These are phyloP conservation scores for Apus apus DNA, from an alignment of 2,113 vertebrate species.

Conservation along the genomic window DNA sequence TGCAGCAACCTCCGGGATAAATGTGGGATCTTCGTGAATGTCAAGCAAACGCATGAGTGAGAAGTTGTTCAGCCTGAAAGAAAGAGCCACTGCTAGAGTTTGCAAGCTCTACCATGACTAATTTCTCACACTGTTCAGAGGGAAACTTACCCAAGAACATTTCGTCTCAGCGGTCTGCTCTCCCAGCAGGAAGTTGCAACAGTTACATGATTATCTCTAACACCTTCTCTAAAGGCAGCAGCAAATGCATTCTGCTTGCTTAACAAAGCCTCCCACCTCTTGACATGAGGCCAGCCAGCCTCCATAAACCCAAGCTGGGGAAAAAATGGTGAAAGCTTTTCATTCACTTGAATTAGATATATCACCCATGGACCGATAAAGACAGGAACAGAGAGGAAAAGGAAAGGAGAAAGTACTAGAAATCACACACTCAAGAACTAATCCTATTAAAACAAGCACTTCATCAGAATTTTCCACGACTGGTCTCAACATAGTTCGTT, in stretches of 20 bases:
- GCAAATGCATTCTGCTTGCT: neutral
- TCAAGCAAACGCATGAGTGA: conserved; percentile 56
- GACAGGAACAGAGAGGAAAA: neutral
- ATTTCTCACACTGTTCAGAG: neutral
- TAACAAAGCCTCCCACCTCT: conserved; percentile 33
- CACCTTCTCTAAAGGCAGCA: neutral
- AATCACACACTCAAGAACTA: neutral
- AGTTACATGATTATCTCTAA: neutral
- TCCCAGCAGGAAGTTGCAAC: conserved; percentile 21
- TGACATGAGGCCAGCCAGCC: neutral
- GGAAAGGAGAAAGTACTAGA: neutral
- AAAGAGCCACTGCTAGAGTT: neutral
- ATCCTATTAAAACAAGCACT: neutral
- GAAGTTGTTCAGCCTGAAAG: conserved; percentile 59
- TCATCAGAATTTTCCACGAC: neutral
- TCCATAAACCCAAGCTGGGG: neutral
- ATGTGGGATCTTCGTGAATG: conserved; percentile 65
- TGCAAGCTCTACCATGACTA: neutral
- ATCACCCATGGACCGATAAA: neutral
- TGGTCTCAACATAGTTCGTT: neutral
- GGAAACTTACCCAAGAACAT: neutral
- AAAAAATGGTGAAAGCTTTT: neutral
- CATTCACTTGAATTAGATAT: neutral
- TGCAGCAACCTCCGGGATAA: conserved; percentile 35
- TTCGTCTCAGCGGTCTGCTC: neutral